phyloP scores from a whole-genome alignment of 2,113 vertebrate genomes.

The Pimephales promelas region DNA sequence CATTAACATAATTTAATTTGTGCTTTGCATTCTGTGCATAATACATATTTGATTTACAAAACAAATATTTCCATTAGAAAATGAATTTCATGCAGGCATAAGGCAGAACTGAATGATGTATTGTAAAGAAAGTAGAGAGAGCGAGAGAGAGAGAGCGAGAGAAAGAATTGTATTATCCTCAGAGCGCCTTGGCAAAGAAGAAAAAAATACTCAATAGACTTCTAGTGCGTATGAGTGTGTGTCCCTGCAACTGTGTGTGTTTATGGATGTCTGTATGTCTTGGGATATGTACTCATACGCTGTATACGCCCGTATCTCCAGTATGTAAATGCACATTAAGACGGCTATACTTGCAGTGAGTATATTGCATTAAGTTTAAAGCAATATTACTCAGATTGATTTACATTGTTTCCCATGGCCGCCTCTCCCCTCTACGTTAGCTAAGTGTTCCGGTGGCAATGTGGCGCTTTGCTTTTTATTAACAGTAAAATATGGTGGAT shows the following conservation, averaged over 20 bases:
- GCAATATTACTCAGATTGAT: constrained; percentile 80
- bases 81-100: constrained; percentile 99
- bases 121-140: constrained; percentile 98
- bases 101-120: constrained; percentile 99
- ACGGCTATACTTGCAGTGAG: constrained; percentile 73
- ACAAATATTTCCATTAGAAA: constrained; percentile 99
- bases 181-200: constrained; percentile 91
- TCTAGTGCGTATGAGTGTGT: constrained; percentile 65
- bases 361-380: constrained; percentile 80
- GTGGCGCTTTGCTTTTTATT: constrained; percentile 63
- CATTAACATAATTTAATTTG: constrained; percentile 99
- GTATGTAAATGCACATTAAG: constrained; percentile 78
- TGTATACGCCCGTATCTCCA: constrained; percentile 63
- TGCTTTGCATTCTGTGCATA: constrained; percentile 99
- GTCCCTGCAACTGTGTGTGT: constrained; percentile 54
- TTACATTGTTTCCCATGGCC: constrained; percentile 69
- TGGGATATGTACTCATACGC: constrained; percentile 52
- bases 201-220: constrained; percentile 92
- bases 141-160: constrained; percentile 52
- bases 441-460: constrained; percentile 69
- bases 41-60: constrained; percentile 99
- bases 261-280: constrained; percentile 63
- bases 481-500: constrained; percentile 60
- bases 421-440: constrained; percentile 61
- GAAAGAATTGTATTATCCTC: constrained; percentile 99